phyloP scores from a whole-genome alignment of 2,888 invertebrate species.

The Spilarctia lutea region DNA sequence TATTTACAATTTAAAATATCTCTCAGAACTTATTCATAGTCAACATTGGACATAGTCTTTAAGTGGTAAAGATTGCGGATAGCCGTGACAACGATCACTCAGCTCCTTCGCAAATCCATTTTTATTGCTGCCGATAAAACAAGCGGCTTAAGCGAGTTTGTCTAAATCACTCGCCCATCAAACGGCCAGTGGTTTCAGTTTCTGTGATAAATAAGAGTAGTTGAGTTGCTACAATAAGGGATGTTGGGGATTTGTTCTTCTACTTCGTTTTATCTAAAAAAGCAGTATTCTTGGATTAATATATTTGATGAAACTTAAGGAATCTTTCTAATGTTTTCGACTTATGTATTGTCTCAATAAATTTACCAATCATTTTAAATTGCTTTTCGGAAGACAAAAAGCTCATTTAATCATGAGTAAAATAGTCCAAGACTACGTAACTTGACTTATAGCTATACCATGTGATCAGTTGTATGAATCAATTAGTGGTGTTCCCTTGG shows the following conservation, averaged over 20 bases:
- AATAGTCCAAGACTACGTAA: no score
- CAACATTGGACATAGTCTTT: background rate
- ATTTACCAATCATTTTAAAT: no score
- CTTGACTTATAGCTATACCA: no score
- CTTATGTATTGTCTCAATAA: no score
- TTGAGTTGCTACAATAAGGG: background rate
- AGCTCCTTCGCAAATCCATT: conserved; percentile 31
- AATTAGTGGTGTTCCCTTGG: no score
- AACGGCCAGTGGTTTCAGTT: conserved; percentile 7
- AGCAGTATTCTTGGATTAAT: no score
- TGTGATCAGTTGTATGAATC: no score
- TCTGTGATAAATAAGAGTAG: conserved; percentile 9
- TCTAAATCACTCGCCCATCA: conserved; percentile 40
- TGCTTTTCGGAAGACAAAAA: no score
- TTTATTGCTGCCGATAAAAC: conserved; percentile 47
- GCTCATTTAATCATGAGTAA: no score
- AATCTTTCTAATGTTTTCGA: no score
- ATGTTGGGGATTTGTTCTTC: background rate
- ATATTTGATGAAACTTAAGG: no score
- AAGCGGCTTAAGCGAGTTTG: conserved; percentile 32
- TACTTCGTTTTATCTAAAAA: background rate
- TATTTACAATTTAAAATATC: background rate
- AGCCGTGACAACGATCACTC: conserved; percentile 36
- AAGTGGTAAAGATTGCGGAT: conserved; percentile 10
- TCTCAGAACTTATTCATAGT: background rate